phyloP scores from a whole-genome alignment of 1,140 invertebrate species.

The Drosophila orena region DNA sequence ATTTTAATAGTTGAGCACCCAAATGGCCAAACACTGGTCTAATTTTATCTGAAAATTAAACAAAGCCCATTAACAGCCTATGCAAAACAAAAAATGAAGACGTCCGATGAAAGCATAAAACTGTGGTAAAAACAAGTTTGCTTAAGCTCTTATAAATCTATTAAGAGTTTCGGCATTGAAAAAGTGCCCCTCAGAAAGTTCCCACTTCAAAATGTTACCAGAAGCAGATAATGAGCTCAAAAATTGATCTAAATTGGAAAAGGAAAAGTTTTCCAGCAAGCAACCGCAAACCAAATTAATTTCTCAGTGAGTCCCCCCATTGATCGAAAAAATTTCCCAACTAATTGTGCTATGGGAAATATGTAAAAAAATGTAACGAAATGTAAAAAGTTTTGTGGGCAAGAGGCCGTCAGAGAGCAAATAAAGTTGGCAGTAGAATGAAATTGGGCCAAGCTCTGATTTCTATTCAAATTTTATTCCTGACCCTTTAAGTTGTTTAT shows the following conservation, averaged over 20 bases:
- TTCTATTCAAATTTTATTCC: constrained; percentile 39
- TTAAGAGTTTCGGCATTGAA: constrained; percentile 32
- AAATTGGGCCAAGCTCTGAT: constrained; percentile 16
- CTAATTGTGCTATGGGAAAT: constrained; percentile 26
- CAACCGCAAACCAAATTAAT: constrained; percentile 44
- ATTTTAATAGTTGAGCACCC: constrained; percentile 34
- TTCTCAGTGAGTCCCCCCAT: constrained; percentile 33
- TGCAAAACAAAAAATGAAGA: constrained; percentile 3
- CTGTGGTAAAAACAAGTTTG: neutral
- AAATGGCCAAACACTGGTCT: neutral
- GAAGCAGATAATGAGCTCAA: constrained; percentile 48
- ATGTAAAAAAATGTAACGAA: constrained; percentile 15
- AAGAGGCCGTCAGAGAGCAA: constrained; percentile 4
- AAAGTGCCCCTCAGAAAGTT: constrained; percentile 21
- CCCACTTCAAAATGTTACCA: constrained; percentile 42
- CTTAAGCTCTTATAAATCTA: constrained; percentile 40
- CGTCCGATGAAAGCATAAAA: constrained; percentile 1
- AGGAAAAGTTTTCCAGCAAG: constrained; percentile 23
- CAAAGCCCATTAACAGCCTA: neutral
- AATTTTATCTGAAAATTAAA: constrained; percentile 6
- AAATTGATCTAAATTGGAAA: constrained; percentile 38
- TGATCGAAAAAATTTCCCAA: constrained; percentile 43
- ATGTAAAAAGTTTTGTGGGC: constrained; percentile 33
- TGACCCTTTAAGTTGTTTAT: constrained; percentile 52
- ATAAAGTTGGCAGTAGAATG: constrained; percentile 25